Evolutionary conservation across 2,888 invertebrate species (phyloP), one percentile per base, ranked within the genome.

Genomic region (Sepiola atlantica): DNA sequence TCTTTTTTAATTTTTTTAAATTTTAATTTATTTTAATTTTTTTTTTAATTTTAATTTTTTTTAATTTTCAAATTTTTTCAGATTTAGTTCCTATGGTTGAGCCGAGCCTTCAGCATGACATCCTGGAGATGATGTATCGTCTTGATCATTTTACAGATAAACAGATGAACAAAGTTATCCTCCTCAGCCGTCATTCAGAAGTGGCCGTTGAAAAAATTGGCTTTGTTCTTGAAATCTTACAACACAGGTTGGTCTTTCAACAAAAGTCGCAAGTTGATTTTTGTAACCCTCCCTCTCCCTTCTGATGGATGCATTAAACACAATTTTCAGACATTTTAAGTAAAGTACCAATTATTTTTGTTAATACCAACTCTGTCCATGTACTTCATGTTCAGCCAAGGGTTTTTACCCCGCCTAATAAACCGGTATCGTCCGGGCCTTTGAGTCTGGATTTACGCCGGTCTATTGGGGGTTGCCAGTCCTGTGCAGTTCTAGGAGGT

Each of bases 201-300:
- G 93, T 93, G 93, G 32, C 55, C 2, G 55, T 93, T 18, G 93
- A 93, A 57, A 93, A 93, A 54, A 57, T 93, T 93, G 93, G 32
- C 12, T 93, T 55, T 35, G 35, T 93, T 55, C 55, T 93, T 21
- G 93, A 93, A 35, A 55, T 93, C 35, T 55, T 93, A n/a, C 93
- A 93, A 55, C 93, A 93, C 28, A 55, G 93, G 93, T 93, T 21
- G 14, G 57, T 55, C 28, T 18, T n/a, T 32, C 45, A 45, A 45
- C 45, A 45, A 8, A 45, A 45, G 45, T 45, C 4, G 8, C 45
- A 45, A n/a, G n/a, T n/a, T n/a, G 45, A 4, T 45, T 45, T 45
- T 45, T 45, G 45, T 45, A 45, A 45, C 45, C 45, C 8, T 2
- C 8, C 45, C 45, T 8, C 45, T n/a, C 45, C 45, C 45, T 8